Evolutionary conservation across 2,888 invertebrate genomes (phyloP), one percentile per base, ranked within the genome.

Genomic region (Ferrisia virgata): DNA sequence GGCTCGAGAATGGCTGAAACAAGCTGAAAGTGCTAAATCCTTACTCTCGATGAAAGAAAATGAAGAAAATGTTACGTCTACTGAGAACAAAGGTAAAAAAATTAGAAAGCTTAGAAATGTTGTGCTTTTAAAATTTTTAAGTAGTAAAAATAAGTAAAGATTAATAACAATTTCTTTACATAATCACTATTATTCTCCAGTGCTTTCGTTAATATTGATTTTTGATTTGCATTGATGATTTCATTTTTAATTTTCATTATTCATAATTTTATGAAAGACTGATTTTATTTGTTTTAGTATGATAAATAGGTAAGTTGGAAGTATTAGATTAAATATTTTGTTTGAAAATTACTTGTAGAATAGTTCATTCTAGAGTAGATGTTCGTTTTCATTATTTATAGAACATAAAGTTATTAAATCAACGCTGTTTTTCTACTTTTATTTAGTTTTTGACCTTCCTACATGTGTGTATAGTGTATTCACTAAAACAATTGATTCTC

Each of bases 11-110:
- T 82, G 82, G 82, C 33, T 82, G 69, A 82, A 82, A 28, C 82
- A 82, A 82, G 82, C 82, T 9, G 82, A 82, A 82, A 82, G 82
- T 31, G 36, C 82, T 0, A 82, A 82, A 64, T 82, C 82, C 0
- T 39, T 82, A 69, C 64, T 64, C 8, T 82, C 64, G 22, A n/a
- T 82, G 64, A 82, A 64, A 28, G 58, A 64, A 69, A 82, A 53
- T 39, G 82, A 82, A 5, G 36, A 64, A 18, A 31, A 53, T 25
- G 18, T 36, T 9, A 13, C 64, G 11, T 33, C 82, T 13, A 36
- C n/a, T 64, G 82, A 82, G 11, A 58, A 53, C 33, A 80, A 69
- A 82, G 82, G 82, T 82, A 82, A 82, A 82, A 33, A 58, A 36
- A 72, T 8, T 1, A 82, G 39, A 64, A 82, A 82, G 69, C 69